Percentiles rank a stretch among this genome's conserved stretches.
Conservation (phyloP, 2,797 vertebrate species). For the Arnoldichthys spilopterus region DNA sequence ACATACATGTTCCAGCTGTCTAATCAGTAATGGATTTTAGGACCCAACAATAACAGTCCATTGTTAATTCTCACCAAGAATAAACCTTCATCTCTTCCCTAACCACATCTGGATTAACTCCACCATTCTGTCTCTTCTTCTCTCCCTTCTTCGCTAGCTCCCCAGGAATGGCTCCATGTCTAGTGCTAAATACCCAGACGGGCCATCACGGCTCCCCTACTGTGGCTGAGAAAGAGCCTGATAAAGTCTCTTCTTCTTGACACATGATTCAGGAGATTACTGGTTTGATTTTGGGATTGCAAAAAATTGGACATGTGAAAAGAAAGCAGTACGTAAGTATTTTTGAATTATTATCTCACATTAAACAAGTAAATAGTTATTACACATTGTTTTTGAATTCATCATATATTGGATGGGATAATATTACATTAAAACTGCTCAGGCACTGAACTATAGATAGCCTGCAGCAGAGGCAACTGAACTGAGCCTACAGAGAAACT, state of each 20-base stretch:
- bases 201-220: slow-evolving; percentile 41
- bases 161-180: slow-evolving; percentile 36
- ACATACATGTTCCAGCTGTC: neutral
- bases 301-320: neutral
- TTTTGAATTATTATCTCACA: neutral
- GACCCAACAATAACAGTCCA: neutral
- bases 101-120: neutral
- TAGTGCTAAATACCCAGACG: slow-evolving; percentile 53
- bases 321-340: no score
- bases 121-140: neutral
- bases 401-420: no score
- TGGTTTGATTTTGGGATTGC: neutral
- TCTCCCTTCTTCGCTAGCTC: slow-evolving; percentile 18
- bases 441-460: no score
- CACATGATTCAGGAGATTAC: neutral
- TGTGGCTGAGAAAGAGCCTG: slow-evolving; percentile 39
- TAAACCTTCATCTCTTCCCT: neutral
- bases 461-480: no score
- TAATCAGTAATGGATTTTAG: neutral
- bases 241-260: slow-evolving; percentile 32
- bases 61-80: neutral
- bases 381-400: no score
- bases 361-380: no score
- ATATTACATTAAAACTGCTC: no score
- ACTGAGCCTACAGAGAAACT: no score